Evolutionary conservation across 2,888 invertebrate genomes (phyloP).

Genomic region (Ceriagrion tenellum): DNA sequence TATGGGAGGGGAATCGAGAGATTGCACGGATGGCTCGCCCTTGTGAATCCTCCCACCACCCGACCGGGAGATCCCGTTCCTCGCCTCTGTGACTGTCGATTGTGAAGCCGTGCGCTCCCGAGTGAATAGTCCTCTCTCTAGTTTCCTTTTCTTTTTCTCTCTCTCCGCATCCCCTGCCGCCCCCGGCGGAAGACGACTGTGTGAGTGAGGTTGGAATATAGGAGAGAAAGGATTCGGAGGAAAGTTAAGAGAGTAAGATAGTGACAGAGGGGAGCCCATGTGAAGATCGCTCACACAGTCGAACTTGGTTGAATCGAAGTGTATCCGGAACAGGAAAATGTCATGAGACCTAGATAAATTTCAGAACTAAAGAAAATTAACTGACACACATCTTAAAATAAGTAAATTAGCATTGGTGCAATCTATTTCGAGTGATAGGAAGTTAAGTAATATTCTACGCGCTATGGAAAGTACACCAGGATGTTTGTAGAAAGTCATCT

Average conservation of each 20-base stretch:
- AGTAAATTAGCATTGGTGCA: too few relatives aligned
- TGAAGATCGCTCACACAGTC: not conserved
- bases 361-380: too few relatives aligned
- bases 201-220: not conserved
- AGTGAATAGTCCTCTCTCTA: not conserved
- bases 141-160: not conserved
- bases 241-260: not conserved
- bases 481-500: too few relatives aligned
- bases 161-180: not conserved
- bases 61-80: constrained; percentile 21
- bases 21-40: constrained; percentile 13
- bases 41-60: constrained; percentile 27
- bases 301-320: too few relatives aligned
- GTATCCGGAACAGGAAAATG: too few relatives aligned
- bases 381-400: too few relatives aligned
- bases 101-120: constrained; percentile 36
- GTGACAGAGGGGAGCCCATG: not conserved
- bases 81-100: constrained; percentile 21
- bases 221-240: not conserved
- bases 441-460: too few relatives aligned
- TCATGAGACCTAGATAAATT: too few relatives aligned
- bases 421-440: too few relatives aligned
- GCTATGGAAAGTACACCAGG: too few relatives aligned
- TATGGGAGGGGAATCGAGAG: not conserved
- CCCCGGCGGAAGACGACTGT: not conserved